Base-by-base conservation (phyloP, 1,140 invertebrate genomes). In the Nasonia giraulti region DNA sequence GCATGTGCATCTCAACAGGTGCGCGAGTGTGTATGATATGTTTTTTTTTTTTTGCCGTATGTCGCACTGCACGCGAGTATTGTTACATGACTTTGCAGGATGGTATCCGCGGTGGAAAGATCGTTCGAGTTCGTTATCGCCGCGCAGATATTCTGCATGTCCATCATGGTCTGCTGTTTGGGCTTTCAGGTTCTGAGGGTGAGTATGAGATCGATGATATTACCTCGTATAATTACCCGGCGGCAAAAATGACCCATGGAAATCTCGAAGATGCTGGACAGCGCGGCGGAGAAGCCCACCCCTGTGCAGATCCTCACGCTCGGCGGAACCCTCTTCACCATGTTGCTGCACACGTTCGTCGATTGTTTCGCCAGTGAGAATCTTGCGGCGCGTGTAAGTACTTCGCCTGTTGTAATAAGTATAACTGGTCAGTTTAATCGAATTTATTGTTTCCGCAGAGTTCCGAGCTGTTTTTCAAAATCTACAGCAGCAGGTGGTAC, bases 291-390 rank as follows among this genome's bases (percentile, higher is more conserved):
- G 5, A 78, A 50, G 31, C 44, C 76, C 0, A 23, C 20, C 1
- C 20, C 2, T 2, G 10, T 78, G 1, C 76, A 78, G 33, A 20
- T 55, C 5, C 3, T 78, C 44, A 78, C 76, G 47, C 23, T 78
- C 5, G 12, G 47, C 11, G 76, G 76, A 10, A 78, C 47, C n/a
- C 17, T 78, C 5, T 78, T 23, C 27, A 50, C 11, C 2, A 50
- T 78, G 76, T 50, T 78, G 76, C 14, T 78, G n/a, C 76, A 78
- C 23, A 78, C 76, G 12, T 47, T 78, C 8, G 47, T 78, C 23
- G 44, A 78, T 27, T 78, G 76, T 55, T 55, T 78, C 50, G 76
- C 44, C 47, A 50, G 76, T 40, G 76, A 78, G n/a, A 55, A 5
- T n/a, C 47, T 78, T 2, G 44, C 76, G 0, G 27, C 76, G 0